Evolutionary conservation across 2,888 invertebrate species (phyloP), one percentile per base, ranked within the genome.

Genomic region (Drosophila kambysellisi): DNA sequence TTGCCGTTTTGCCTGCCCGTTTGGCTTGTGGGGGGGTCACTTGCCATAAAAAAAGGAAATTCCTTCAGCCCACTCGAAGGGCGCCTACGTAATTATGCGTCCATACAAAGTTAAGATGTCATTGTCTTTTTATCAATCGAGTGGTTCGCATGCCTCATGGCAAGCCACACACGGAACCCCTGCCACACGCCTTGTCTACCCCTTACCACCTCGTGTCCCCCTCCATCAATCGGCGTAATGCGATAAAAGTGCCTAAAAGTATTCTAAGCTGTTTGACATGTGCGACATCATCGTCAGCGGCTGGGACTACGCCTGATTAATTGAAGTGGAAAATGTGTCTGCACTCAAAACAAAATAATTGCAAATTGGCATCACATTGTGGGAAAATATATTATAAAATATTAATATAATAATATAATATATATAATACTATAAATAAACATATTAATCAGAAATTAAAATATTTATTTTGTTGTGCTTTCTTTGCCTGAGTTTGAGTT

Each of bases 161-260:
- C 37, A 52, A 41, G 74, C 32, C 81, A 60, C 76, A 74, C 62
- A 66, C 65, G 52, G 25, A 56, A 32, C 53, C 50, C 51, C 53
- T 20, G 57, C 63, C 56, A 25, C 9, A 43, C 53, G 25, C 25
- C 46, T 25, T 8, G 46, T 4, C 25, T 15, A 15, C 9, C 41
- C 41, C 17, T 4, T 8, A 0, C 4, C 7, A 8, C 17, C 8
- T 0, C 30, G 54, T 30, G 50, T 8, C 33, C 33, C 37, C 25
- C 8, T n/a, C 32, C 11, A n/a, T 25, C 17, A 9, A 2, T 3
- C 51, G 61, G 64, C 70, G 70, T 84, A 84, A 84, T 84, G 71
- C 82, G 77, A 82, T 82, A 78, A 74, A 82, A 70, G 82, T 74
- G 80, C 82, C 82, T 70, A 70, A 82, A 82, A 77, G 80, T 82